Evolutionary conservation across 2,888 invertebrate genomes (phyloP).

Genomic region (Ormyrus labotus): DNA sequence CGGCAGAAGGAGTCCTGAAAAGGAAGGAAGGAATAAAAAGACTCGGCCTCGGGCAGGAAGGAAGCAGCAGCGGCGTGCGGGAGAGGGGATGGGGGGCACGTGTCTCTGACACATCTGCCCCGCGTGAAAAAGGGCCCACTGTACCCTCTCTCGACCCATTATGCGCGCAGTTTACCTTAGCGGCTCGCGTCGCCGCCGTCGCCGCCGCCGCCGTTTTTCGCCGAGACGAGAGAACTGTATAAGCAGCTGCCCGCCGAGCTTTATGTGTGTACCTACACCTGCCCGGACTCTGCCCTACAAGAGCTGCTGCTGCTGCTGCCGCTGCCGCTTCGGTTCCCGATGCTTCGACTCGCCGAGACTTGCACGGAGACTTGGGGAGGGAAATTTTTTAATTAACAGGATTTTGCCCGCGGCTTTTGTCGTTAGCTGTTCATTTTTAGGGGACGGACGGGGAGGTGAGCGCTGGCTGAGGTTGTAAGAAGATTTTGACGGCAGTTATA

Average conservation of each 20-base stretch:
- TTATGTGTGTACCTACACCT: not conserved
- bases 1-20: not conserved
- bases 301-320: not conserved
- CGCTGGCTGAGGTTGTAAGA: no score
- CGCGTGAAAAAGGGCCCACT: conserved; percentile 66
- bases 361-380: not conserved
- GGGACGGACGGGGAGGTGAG: no score
- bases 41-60: conserved; percentile 2
- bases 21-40: conserved; percentile 17
- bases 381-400: not conserved
- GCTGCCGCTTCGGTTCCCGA: not conserved
- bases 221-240: not conserved
- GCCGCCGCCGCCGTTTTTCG: not conserved
- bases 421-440: no score
- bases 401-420: no score
- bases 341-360: not conserved
- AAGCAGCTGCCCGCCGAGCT: not conserved
- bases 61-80: conserved; percentile 38
- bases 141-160: conserved; percentile 66
- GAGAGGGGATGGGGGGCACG: conserved; percentile 56
- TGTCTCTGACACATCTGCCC: conserved; percentile 53
- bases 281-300: no score
- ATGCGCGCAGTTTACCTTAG: conserved; percentile 57
- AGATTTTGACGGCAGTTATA: no score
- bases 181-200: not conserved